Evolutionary conservation across 2,888 invertebrate species (phyloP), one percentile per base, ranked within the genome.

Genomic region (Drosophila flavopinicola): DNA sequence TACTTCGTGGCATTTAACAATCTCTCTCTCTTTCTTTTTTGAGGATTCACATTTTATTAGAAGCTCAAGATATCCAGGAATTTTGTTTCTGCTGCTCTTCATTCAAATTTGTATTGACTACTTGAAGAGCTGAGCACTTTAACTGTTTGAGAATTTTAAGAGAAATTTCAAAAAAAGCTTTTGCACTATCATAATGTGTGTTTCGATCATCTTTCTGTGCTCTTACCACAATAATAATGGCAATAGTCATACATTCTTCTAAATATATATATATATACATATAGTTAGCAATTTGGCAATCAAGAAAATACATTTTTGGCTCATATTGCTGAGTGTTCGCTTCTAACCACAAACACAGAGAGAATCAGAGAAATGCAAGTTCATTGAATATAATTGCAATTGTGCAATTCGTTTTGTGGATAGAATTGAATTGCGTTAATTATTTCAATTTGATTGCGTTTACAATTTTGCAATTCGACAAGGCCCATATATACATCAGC

Each of bases 391-490:
- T 29, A 30, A 57, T 13, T 15, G 29, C 23, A 29, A 17, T 24
- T 54, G 27, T 9, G n/a, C n/a, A 17, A 48, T 48, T 38, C 25
- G 29, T 25, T 45, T 33, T 20, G 24, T 29, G 15, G 24, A 20
- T 24, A 25, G 29, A 59, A 48, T 67, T 47, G 44, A 64, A 52
- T 57, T 61, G 45, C 33, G 9, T 49, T 42, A 49, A 65, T 65
- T 71, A 65, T 45, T 68, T 69, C 23, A 27, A 13, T 56, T 74
- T 27, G 42, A 47, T 52, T 70, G 53, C 60, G 41, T 39, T 59
- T 33, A 32, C 24, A 32, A 54, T 33, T 72, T 42, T 49, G 23
- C 48, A 32, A 29, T 30, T 13, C 11, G 9, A 56, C 37, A 30
- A 27, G 25, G 41, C 13, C 41, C 25, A 6, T n/a, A 32, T 32